Base-by-base conservation (phyloP, 2,113 vertebrate genomes). In the Poeciliopsis prolifica region DNA sequence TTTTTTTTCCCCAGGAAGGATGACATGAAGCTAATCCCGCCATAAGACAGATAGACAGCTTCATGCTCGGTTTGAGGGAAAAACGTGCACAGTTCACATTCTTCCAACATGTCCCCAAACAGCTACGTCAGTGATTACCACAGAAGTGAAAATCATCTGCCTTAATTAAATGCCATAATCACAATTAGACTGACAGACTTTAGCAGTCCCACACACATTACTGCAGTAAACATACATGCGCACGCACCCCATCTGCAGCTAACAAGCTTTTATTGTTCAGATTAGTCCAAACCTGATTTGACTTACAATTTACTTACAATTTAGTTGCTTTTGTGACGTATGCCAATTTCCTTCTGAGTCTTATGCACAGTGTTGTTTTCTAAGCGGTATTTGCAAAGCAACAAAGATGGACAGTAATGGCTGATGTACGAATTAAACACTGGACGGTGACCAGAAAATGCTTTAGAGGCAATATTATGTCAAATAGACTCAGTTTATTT, bases 101-200 rank as follows among this genome's bases (percentile, higher is more conserved):
- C 33, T 30, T 42, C 68, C 69, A 35, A 72, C 60, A 61, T 63
- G 61, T 28, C 37, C 61, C 40, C 29, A 64, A 73, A 62, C 73
- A 65, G 26, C 74, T 63, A 74, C 54, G 4, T 68, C 37, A 48
- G 54, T 77, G 51, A 80, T 82, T 69, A 74, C 10, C 66, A 64
- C 61, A 81, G 35, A 82, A 72, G 74, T 68, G 75, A 37, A 78
- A 85, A 81, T 86, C 68, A 77, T 67, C 61, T 15, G 22, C 14
- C 30, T 77, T 81, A 84, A 79, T 86, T 74, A 86, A 83, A 83
- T 74, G 74, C 68, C 77, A 84, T 77, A 73, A 84, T 85, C 71
- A 72, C 77, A 79, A 82, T 86, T 76, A 80, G 40, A 78, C 33
- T 76, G 84, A 72, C 29, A 51, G 60, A 58, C 75, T 58, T 60